phyloP scores from a whole-genome alignment of 92 coral and sea anemone genomes.

The Ricordea florida region DNA sequence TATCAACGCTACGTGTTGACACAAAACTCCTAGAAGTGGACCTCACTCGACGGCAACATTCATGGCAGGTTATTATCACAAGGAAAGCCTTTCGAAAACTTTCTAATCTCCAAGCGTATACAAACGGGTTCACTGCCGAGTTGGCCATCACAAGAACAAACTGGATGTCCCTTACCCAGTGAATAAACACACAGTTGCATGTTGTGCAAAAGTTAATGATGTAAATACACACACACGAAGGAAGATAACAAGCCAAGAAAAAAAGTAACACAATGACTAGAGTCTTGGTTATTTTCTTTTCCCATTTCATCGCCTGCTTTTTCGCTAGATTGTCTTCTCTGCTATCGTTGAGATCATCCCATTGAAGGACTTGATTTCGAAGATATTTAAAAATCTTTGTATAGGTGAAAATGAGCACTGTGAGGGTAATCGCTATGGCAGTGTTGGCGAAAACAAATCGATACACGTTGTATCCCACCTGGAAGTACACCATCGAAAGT shows the following conservation, averaged over 20 bases:
- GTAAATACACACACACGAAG: constrained; percentile 44
- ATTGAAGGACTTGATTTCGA: constrained; percentile 24
- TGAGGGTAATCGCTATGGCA: constrained; percentile 63
- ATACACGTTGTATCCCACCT: constrained; percentile 61
- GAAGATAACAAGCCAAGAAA: constrained; percentile 35
- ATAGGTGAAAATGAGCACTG: constrained; percentile 31
- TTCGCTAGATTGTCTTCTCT: constrained; percentile 28
- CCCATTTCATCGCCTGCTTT: constrained; percentile 38
- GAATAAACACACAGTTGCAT: constrained; percentile 45
- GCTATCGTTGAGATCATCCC: constrained; percentile 34
- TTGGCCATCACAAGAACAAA: constrained; percentile 41
- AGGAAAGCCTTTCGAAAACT: constrained; percentile 36
- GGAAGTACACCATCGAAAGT: constrained; percentile 57
- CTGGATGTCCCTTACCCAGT: constrained; percentile 48
- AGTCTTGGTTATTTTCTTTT: constrained; percentile 46
- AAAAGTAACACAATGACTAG: constrained; percentile 8
- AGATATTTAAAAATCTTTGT: not conserved
- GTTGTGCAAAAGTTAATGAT: constrained; percentile 27
- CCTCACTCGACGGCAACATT: not conserved
- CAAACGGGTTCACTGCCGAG: constrained; percentile 45
- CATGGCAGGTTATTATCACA: not conserved
- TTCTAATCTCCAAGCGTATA: constrained; percentile 48
- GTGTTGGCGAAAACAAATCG: constrained; percentile 75
- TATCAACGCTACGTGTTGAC: not conserved
- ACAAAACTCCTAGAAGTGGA: not conserved